Percentiles rank a stretch among this genome's conserved stretches.
phyloP scores from a whole-genome alignment of 2,888 invertebrate genomes.

The Catocala fraxini region DNA sequence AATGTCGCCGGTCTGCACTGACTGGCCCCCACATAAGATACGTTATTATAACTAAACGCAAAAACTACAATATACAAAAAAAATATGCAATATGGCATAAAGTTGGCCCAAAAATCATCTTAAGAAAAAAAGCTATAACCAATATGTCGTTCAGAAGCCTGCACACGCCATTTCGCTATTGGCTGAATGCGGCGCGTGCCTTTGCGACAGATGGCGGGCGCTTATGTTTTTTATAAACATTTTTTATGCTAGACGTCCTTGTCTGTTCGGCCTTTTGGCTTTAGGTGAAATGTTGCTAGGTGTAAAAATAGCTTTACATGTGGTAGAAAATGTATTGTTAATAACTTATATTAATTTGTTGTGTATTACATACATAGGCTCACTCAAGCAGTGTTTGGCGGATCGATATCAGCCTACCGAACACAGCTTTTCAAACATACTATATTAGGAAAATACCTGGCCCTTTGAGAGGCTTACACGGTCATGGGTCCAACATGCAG shows the following conservation, averaged over 20 bases:
- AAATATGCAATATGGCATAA: neutral
- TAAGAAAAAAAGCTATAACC: neutral
- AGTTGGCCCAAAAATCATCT: neutral
- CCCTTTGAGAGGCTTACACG: too few relatives aligned
- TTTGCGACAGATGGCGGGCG: conserved; percentile 50
- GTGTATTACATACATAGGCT: too few relatives aligned
- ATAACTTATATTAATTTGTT: too few relatives aligned
- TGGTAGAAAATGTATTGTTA: too few relatives aligned
- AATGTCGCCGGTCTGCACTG: too few relatives aligned
- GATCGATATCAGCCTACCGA: too few relatives aligned
- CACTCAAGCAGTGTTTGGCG: too few relatives aligned
- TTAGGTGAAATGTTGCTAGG: conserved; percentile 11
- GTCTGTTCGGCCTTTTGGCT: conserved; percentile 52
- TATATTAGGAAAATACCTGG: too few relatives aligned
- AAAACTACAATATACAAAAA: conserved; percentile 10
- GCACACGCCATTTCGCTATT: conserved; percentile 37
- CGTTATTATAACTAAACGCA: too few relatives aligned
- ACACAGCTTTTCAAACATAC: too few relatives aligned
- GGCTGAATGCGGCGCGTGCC: conserved; percentile 64
- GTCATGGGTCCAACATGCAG: too few relatives aligned
- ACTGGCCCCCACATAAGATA: too few relatives aligned
- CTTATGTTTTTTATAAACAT: conserved; percentile 27
- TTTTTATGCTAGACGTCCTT: conserved; percentile 52
- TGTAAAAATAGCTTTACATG: neutral
- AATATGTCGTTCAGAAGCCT: conserved; percentile 19